phyloP scores from a whole-genome alignment of 2,888 invertebrate species.

The Ischnus inquisitorius region DNA sequence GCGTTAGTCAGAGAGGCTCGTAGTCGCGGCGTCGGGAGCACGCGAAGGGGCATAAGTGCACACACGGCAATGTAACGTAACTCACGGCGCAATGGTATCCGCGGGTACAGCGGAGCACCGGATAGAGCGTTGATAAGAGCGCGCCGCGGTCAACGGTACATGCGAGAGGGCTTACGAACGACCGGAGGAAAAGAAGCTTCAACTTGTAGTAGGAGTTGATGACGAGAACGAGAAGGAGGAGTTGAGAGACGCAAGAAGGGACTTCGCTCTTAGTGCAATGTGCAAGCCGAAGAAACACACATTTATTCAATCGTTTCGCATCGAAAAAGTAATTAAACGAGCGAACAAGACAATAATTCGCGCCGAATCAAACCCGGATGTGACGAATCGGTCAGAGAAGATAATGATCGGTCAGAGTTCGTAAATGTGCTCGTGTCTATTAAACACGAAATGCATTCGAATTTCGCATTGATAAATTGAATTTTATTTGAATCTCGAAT shows the following conservation, averaged over 20 bases:
- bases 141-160: neutral
- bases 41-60: neutral
- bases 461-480: too few species aligned
- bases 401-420: too few species aligned
- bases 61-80: neutral
- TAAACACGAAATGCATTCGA: too few species aligned
- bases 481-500: too few species aligned
- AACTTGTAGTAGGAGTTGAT: neutral
- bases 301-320: too few species aligned
- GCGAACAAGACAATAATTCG: too few species aligned
- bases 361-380: too few species aligned
- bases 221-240: neutral
- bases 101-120: neutral
- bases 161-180: neutral
- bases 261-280: too few species aligned
- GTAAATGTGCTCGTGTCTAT: too few species aligned
- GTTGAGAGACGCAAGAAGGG: neutral
- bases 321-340: too few species aligned
- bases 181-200: neutral
- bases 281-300: too few species aligned
- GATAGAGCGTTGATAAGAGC: slow-evolving; percentile 4
- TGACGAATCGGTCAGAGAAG: too few species aligned
- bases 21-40: neutral
- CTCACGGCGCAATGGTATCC: neutral
- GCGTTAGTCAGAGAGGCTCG: neutral